These are phyloP conservation scores for Dendrolimus kikuchii DNA, from an alignment of 1,140 invertebrate genomes.

Conservation along the genomic window DNA sequence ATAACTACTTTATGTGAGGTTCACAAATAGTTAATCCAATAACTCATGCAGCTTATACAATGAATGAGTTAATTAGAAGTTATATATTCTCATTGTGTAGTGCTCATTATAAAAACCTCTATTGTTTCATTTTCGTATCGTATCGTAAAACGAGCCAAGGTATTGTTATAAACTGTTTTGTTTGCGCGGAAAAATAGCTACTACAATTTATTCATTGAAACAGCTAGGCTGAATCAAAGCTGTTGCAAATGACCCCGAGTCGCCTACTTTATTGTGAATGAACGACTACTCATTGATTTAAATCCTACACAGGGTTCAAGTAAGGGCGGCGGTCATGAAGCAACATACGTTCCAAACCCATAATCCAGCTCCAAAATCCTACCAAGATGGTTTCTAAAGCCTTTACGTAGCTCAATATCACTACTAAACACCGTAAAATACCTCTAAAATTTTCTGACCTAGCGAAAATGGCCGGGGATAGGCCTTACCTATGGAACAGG, in stretches of 20 bases:
- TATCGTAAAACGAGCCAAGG: constrained; percentile 2
- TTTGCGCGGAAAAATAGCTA: constrained; percentile 17
- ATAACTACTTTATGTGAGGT: too few species aligned
- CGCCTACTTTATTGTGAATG: constrained; percentile 66
- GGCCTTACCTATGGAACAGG: constrained; percentile 59
- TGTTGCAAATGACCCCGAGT: constrained; percentile 56
- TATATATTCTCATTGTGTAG: neutral
- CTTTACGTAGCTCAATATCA: constrained; percentile 9
- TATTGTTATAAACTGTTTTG: constrained; percentile 8
- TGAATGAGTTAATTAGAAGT: too few species aligned
- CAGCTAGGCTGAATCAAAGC: constrained; percentile 34
- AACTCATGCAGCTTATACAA: too few species aligned
- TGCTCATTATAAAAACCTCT: constrained; percentile 6
- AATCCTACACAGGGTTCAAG: constrained; percentile 49
- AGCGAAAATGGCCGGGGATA: constrained; percentile 65
- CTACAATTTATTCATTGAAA: constrained; percentile 35
- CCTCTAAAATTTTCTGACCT: constrained; percentile 36
- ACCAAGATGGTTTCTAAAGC: constrained; percentile 5
- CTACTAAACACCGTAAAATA: constrained; percentile 29
- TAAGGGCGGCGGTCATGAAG: constrained; percentile 57
- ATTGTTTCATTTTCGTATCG: constrained; percentile 10
- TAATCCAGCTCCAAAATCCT: constrained; percentile 9
- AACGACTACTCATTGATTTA: constrained; percentile 64
- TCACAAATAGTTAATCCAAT: too few species aligned
- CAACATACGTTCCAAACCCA: constrained; percentile 9